phyloP scores from a whole-genome alignment of 2,888 invertebrate genomes.

The Cryptocheilus praepositus region DNA sequence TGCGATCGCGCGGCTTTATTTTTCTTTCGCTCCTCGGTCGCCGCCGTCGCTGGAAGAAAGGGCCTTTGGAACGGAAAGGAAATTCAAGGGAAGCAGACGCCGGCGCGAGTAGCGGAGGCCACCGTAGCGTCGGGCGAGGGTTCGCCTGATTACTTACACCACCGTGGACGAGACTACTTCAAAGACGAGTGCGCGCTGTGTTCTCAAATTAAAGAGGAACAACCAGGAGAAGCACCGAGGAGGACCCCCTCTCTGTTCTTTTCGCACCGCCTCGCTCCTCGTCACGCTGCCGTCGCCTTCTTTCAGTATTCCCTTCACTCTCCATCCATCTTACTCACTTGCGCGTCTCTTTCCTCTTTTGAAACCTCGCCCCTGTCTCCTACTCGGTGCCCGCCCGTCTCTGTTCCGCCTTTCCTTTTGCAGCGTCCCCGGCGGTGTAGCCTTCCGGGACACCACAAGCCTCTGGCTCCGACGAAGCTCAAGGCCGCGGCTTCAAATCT shows the following conservation, averaged over 20 bases:
- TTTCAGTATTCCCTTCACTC: background rate
- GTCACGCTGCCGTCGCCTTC: constrained; percentile 1
- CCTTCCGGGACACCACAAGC: constrained; percentile 46
- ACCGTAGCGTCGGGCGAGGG: constrained; percentile 43
- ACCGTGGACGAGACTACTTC: constrained; percentile 64
- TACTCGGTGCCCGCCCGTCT: background rate
- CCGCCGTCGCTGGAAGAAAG: constrained; percentile 26
- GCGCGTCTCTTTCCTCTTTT: background rate
- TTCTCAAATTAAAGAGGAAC: constrained; percentile 68
- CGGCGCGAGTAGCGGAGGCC: constrained; percentile 30
- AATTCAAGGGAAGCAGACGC: constrained; percentile 30
- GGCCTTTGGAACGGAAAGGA: constrained; percentile 41
- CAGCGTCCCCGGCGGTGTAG: constrained; percentile 12
- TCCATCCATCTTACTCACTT: constrained; percentile 5
- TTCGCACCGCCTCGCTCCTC: constrained; percentile 1
- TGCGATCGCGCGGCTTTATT: too few species aligned
- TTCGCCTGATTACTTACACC: constrained; percentile 67
- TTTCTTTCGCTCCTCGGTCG: background rate
- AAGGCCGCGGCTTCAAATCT: constrained; percentile 48
- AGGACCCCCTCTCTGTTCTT: constrained; percentile 4
- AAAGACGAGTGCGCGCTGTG: constrained; percentile 62
- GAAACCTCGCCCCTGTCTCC: constrained; percentile 20
- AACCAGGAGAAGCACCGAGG: constrained; percentile 28
- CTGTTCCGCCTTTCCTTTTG: background rate
- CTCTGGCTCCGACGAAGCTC: constrained; percentile 27